Evolutionary conservation across 2,113 vertebrate genomes (phyloP).

Genomic region (Anseranas semipalmata): DNA sequence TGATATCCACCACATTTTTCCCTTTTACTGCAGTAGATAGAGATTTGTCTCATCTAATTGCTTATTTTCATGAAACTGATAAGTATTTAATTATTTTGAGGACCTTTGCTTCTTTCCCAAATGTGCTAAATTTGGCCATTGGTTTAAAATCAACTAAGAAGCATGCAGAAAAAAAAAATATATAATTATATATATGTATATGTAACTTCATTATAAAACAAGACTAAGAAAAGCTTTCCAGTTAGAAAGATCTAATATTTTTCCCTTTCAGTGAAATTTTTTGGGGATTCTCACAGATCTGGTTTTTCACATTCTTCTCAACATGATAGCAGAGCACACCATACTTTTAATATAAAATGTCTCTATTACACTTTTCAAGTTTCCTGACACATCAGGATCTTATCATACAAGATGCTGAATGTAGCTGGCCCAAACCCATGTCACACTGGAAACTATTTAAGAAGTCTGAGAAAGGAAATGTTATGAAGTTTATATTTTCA

Average conservation of each 20-base stretch:
- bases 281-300: neutral
- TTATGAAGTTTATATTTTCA: neutral
- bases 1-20: neutral
- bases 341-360: neutral
- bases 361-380: neutral
- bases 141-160: neutral
- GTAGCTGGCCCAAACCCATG: neutral
- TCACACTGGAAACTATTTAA: neutral
- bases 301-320: neutral
- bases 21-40: neutral
- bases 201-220: neutral
- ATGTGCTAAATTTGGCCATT: neutral
- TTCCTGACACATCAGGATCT: neutral
- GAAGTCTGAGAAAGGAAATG: neutral
- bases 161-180: neutral
- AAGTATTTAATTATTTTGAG: neutral
- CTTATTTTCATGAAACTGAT: neutral
- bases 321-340: neutral
- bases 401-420: neutral
- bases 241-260: neutral
- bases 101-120: neutral
- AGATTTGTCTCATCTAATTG: neutral
- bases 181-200: neutral
- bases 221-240: neutral
- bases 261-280: neutral